A percentile compares a stretch with the other conserved stretches of the same genome.
These are phyloP conservation scores for Rhombomys opimus DNA, from an alignment of 2,113 vertebrate species.

Conservation along the genomic window DNA sequence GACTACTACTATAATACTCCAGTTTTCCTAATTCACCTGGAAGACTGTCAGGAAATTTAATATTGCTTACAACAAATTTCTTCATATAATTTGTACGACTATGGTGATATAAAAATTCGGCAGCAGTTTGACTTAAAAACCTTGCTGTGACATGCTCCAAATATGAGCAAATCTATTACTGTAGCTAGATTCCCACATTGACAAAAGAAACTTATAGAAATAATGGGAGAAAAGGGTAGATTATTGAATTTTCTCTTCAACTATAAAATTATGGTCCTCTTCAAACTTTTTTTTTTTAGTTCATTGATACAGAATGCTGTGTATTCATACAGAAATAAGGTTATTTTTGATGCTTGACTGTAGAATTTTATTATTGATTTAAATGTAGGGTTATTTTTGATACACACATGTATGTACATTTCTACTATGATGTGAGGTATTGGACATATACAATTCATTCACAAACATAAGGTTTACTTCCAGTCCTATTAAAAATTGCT, in stretches of 20 bases:
- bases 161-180: not conserved
- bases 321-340: too few relatives aligned
- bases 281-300: too few relatives aligned
- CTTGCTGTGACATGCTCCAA: not conserved
- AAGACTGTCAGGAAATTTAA: not conserved
- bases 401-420: too few relatives aligned
- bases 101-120: not conserved
- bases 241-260: not conserved
- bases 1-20: not conserved
- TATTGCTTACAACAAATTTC: not conserved
- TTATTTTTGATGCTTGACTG: too few relatives aligned
- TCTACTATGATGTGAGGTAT: too few relatives aligned
- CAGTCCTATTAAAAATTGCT: too few relatives aligned
- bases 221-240: not conserved
- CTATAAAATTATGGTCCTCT: too few relatives aligned
- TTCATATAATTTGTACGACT: not conserved
- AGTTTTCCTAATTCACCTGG: not conserved
- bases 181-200: not conserved
- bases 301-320: too few relatives aligned
- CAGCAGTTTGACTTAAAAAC: not conserved
- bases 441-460: too few relatives aligned
- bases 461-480: too few relatives aligned
- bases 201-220: not conserved
- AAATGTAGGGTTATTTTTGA: too few relatives aligned
- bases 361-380: too few relatives aligned